A percentile compares a stretch with the other conserved stretches of the same genome.
Conservation (phyloP, 2,888 invertebrate species). For the Drosophila lutescens region DNA sequence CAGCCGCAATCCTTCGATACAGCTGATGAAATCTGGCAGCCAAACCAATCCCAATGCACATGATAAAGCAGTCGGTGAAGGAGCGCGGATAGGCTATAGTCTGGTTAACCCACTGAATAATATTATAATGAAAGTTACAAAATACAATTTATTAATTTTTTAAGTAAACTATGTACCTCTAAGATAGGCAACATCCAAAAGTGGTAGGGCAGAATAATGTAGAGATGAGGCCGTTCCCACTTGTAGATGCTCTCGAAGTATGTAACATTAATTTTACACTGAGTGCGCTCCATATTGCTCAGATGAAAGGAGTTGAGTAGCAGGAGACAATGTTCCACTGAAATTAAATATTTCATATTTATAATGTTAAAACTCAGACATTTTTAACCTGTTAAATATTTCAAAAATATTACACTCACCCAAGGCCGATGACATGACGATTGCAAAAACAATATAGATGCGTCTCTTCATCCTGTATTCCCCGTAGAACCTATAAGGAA, state of each 20-base stretch:
- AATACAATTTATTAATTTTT: background rate
- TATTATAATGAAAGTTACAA: background rate
- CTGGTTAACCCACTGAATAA: constrained; percentile 78
- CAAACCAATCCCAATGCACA: constrained; percentile 88
- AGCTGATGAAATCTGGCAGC: constrained; percentile 88
- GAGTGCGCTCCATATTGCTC: constrained; percentile 71
- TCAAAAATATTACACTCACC: constrained; percentile 54
- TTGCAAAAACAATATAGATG: constrained; percentile 65
- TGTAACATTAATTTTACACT: constrained; percentile 77
- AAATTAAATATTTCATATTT: too few species aligned
- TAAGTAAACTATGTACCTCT: constrained; percentile 61
- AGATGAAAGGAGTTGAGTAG: constrained; percentile 70
- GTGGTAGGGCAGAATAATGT: constrained; percentile 68
- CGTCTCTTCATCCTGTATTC: constrained; percentile 76
- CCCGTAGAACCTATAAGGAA: constrained; percentile 80
- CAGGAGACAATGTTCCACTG: constrained; percentile 80
- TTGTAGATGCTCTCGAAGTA: constrained; percentile 75
- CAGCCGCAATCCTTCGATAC: constrained; percentile 85
- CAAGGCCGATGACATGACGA: constrained; percentile 74
- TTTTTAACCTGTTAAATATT: too few species aligned
- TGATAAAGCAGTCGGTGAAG: constrained; percentile 89
- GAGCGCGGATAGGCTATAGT: constrained; percentile 89
- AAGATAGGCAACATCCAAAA: constrained; percentile 75
- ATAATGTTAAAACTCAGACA: too few species aligned
- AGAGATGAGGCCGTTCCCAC: constrained; percentile 78